Conservation (phyloP, 2,888 invertebrate species). For the Allolobophora icterica region DNA sequence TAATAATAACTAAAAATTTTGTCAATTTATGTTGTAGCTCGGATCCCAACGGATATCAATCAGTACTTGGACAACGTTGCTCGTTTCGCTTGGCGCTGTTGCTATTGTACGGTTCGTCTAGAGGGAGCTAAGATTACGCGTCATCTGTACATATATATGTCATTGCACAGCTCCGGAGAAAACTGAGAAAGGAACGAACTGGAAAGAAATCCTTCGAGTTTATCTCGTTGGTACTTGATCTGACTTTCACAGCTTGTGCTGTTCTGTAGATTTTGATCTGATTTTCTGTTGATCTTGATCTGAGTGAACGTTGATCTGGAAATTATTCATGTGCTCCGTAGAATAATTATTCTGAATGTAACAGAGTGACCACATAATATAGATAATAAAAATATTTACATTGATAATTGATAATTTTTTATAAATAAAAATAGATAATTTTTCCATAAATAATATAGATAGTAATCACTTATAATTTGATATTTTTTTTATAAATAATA, state of each 20-base stretch:
- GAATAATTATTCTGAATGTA: background rate
- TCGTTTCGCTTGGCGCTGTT: background rate
- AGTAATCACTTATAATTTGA: too few relatives aligned
- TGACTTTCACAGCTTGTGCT: background rate
- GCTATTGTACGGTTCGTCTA: background rate
- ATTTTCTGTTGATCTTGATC: background rate
- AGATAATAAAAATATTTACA: too few relatives aligned
- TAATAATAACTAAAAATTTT: background rate
- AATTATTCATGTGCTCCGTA: background rate
- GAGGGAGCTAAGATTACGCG: background rate
- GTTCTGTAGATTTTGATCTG: background rate
- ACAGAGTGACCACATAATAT: too few relatives aligned
- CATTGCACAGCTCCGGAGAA: background rate
- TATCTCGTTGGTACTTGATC: background rate
- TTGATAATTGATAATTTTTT: too few relatives aligned
- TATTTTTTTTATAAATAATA: too few relatives aligned
- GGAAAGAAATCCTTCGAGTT: background rate
- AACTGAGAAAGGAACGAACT: background rate
- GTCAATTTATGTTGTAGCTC: conserved; percentile 12
- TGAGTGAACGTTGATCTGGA: background rate
- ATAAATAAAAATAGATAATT: too few relatives aligned
- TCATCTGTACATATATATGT: background rate
- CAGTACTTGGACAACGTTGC: background rate
- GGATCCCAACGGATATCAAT: background rate
- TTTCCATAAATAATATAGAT: too few relatives aligned